Base-by-base conservation (phyloP, 2,797 vertebrate genomes). In the Helicolenus hilgendorfi region DNA sequence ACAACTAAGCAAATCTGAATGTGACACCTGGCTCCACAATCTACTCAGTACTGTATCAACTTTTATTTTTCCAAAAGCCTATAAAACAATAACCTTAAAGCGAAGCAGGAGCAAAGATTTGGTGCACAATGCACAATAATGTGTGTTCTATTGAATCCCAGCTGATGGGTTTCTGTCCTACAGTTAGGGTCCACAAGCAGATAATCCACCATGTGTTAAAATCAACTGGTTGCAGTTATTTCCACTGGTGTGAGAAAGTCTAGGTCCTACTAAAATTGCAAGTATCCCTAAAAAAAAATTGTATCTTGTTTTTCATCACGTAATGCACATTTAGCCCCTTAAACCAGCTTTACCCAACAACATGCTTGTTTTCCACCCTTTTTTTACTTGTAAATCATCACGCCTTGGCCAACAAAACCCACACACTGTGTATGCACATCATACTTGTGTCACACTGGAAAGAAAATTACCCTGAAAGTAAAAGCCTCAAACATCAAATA, bases 401-500 rank as follows among this genome's bases (percentile, higher is more conserved):
- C 2, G 0, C 67, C 20, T 58, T 55, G 74, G 63, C 75, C 45
- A 75, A 55, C 26, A 79, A 29, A 77, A 68, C 13, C 22, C 31
- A 53, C 26, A 7, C 63, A 4, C 59, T 36, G 22, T 24, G 56
- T 36, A 58, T 87, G 15, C 20, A 68, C 60, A 67, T 69, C 79
- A 78, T 67, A 53, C 81, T 77, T 84, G 15, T 53, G 10, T 49
- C 33, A 74, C 70, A 69, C 15, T 14, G 26, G 20, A 72, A 67
- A 83, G 10, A 79, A 83, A 86, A 76, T 35, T 2, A 38, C 18
- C 53, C 31, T 62, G 14, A 87, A 86, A 85, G 58, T 77, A 83
- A 91, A 89, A 81, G 26, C 68, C n/a, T 78, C 71, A 84, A 69
- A 92, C 83, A 91, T 64, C 41, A 92, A 80, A 92, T 60, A n/a